These are phyloP conservation scores for Oryzias dopingdopingensis DNA, from an alignment of 2,797 vertebrate species.

Conservation along the genomic window DNA sequence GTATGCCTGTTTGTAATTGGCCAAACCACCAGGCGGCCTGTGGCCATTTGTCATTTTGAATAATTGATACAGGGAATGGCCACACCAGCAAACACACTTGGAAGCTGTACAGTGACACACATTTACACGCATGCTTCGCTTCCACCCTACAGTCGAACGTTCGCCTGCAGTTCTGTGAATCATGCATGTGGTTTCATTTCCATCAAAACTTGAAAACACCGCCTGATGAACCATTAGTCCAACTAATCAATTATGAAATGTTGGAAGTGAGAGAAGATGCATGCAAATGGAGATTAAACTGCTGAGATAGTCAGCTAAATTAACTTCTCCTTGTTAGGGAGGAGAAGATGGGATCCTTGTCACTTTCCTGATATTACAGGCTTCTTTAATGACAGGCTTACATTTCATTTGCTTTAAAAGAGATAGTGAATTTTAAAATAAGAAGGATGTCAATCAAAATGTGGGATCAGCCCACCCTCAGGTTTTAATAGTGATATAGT, in stretches of 20 bases:
- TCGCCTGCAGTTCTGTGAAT: slow-evolving; percentile 13
- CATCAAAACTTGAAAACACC: slow-evolving; percentile 68
- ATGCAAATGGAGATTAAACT: slow-evolving; percentile 67
- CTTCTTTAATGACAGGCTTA: slow-evolving; percentile 60
- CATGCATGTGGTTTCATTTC: slow-evolving; percentile 48
- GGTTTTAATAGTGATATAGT: slow-evolving; percentile 57
- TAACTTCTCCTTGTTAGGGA: slow-evolving; percentile 68
- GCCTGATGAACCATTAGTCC: slow-evolving; percentile 58
- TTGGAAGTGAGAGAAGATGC: slow-evolving; percentile 66
- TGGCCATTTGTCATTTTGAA: slow-evolving; percentile 77
- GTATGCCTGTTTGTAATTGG: slow-evolving; percentile 76
- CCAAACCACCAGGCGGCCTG: slow-evolving; percentile 69
- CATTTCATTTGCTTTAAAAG: slow-evolving; percentile 52
- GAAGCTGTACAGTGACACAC: slow-evolving; percentile 39
- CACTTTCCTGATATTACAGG: slow-evolving; percentile 55
- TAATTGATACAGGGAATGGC: slow-evolving; percentile 73
- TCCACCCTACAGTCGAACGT: slow-evolving; percentile 17
- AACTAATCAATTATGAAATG: slow-evolving; percentile 67
- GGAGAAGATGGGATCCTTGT: slow-evolving; percentile 71
- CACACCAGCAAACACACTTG: slow-evolving; percentile 52
- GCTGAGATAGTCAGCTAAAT: slow-evolving; percentile 67
- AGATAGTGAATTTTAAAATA: slow-evolving; percentile 32
- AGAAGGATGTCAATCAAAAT: slow-evolving; percentile 40
- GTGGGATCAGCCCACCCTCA: background rate
- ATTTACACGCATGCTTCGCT: slow-evolving; percentile 38